A percentile compares a stretch with the other conserved stretches of the same genome.
phyloP scores from a whole-genome alignment of 1,140 invertebrate genomes.

The Procambarus clarkii region DNA sequence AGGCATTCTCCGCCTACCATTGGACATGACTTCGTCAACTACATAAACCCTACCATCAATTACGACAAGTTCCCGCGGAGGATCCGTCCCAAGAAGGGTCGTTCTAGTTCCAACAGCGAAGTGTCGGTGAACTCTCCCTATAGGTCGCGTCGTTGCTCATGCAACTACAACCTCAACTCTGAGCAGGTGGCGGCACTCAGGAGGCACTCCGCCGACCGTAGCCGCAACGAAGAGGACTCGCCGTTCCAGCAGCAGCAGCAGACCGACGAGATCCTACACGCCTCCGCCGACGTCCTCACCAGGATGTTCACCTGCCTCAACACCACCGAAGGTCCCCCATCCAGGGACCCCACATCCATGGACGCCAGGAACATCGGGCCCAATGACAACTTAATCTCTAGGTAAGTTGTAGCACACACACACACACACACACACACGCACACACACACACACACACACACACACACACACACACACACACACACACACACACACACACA shows the following conservation, averaged over 20 bases:
- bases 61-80: constrained; percentile 73
- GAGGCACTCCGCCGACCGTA: constrained; percentile 51
- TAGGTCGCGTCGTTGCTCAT: constrained; percentile 44
- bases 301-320: constrained; percentile 66
- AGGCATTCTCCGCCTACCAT: constrained; percentile 71
- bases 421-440: no score
- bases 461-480: no score
- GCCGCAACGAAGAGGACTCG: constrained; percentile 37
- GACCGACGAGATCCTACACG: constrained; percentile 50
- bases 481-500: no score
- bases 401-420: constrained; percentile 18
- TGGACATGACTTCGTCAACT: constrained; percentile 74
- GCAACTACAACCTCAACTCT: constrained; percentile 49
- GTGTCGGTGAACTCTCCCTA: constrained; percentile 36
- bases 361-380: constrained; percentile 41
- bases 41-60: constrained; percentile 73
- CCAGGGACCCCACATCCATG: neutral
- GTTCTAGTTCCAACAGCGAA: constrained; percentile 43
- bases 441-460: no score
- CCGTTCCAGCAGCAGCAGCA: constrained; percentile 40
- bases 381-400: neutral
- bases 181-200: constrained; percentile 53
- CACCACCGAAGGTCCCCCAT: constrained; percentile 44
- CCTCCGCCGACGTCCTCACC: constrained; percentile 58
- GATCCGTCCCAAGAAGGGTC: constrained; percentile 61